Evolutionary conservation across 2,113 vertebrate genomes (phyloP).

Genomic region (Mormyrus iriodes): DNA sequence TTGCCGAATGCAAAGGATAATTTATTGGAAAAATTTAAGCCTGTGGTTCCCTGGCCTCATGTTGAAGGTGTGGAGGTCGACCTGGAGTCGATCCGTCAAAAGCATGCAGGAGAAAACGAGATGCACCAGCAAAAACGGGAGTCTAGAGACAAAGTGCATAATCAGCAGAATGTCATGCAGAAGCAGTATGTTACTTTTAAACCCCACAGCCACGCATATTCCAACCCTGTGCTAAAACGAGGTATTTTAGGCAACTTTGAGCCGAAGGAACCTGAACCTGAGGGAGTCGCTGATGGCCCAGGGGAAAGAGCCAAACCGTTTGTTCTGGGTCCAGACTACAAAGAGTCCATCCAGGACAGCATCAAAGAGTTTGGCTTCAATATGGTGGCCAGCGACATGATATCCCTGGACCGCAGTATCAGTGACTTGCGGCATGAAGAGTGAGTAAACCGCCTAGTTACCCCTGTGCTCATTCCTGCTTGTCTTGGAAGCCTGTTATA

Average conservation of each 20-base stretch:
- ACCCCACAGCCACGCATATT: constrained; percentile 75
- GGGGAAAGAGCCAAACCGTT: constrained; percentile 86
- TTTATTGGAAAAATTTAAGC: constrained; percentile 74
- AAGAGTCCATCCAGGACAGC: constrained; percentile 81
- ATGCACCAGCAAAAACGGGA: constrained; percentile 31
- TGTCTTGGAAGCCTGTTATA: background rate
- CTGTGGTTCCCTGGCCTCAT: constrained; percentile 93
- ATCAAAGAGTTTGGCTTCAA: constrained; percentile 99
- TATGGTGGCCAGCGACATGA: constrained; percentile 98
- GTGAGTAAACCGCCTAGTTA: constrained; percentile 67
- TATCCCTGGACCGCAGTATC: constrained; percentile 88
- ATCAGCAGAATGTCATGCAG: constrained; percentile 80
- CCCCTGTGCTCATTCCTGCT: background rate
- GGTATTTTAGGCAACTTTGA: constrained; percentile 87
- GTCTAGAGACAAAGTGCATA: constrained; percentile 52
- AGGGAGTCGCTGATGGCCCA: constrained; percentile 75
- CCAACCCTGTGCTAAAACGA: constrained; percentile 70
- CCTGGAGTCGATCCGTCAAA: constrained; percentile 85
- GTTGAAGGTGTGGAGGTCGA: constrained; percentile 97
- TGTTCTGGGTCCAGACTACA: constrained; percentile 85
- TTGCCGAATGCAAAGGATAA: constrained; percentile 64
- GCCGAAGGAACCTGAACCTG: constrained; percentile 81
- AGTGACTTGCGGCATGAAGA: constrained; percentile 89
- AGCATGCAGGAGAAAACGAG: constrained; percentile 57
- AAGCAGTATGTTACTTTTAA: constrained; percentile 90